phyloP scores from a whole-genome alignment of 64 coral and sea anemone species.

The Montipora sp. region DNA sequence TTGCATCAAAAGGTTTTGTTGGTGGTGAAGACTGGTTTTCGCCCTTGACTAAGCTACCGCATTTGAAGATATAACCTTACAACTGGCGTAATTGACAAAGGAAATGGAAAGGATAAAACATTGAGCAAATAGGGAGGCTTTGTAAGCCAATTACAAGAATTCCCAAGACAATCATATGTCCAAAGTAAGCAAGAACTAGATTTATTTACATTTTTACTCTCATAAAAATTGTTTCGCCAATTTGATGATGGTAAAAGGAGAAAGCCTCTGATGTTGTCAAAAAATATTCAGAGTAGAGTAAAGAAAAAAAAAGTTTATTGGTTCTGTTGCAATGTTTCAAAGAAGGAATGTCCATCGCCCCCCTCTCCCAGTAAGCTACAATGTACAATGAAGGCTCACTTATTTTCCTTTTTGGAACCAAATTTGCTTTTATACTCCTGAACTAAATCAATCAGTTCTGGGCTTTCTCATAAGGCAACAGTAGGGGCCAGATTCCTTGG shows the following conservation, averaged over 20 bases:
- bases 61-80: too few species aligned
- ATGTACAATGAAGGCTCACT: background rate
- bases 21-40: too few species aligned
- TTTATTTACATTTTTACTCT: background rate
- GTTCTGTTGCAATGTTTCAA: background rate
- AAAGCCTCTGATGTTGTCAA: background rate
- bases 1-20: too few species aligned
- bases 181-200: background rate
- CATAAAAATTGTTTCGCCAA: background rate
- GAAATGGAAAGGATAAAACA: background rate
- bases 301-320: background rate
- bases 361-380: too few species aligned
- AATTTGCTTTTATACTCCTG: background rate
- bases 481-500: constrained; percentile 19
- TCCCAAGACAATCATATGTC: background rate
- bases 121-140: background rate
- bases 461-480: background rate
- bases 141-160: background rate
- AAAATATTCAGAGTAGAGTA: background rate
- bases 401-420: background rate
- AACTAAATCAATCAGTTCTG: background rate
- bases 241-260: background rate
- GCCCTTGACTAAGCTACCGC: too few species aligned
- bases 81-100: background rate
- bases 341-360: background rate